Conservation (phyloP, 2,113 vertebrate species). For the Gila orcuttii region DNA sequence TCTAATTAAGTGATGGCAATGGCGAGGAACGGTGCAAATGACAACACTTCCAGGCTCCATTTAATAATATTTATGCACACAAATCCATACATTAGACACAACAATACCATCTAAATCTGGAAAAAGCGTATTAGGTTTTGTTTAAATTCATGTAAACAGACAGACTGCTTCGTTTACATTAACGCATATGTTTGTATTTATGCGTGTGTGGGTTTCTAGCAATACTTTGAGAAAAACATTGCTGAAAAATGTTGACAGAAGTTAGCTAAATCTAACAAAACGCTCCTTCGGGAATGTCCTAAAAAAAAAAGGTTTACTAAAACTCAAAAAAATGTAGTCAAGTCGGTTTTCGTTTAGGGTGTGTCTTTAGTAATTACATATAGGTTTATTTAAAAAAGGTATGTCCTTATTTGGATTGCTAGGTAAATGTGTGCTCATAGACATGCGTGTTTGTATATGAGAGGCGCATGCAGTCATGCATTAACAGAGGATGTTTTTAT, state of each 20-base stretch:
- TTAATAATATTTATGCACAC: slow-evolving; percentile 70
- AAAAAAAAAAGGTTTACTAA: not conserved
- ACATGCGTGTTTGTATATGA: slow-evolving; percentile 42
- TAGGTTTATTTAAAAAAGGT: slow-evolving; percentile 17
- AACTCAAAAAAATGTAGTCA: not conserved
- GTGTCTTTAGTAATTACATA: not conserved
- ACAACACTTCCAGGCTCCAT: slow-evolving; percentile 60
- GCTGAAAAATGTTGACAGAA: slow-evolving; percentile 5
- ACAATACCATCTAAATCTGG: slow-evolving; percentile 68
- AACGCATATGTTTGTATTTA: slow-evolving; percentile 37
- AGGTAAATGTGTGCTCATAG: slow-evolving; percentile 13
- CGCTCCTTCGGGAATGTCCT: not conserved
- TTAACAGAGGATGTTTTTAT: slow-evolving; percentile 75
- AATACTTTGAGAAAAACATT: not conserved
- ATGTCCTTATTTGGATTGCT: not conserved
- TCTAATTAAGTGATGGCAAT: slow-evolving; percentile 7
- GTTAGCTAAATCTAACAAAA: not conserved
- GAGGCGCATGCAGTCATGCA: slow-evolving; percentile 76
- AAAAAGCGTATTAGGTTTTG: slow-evolving; percentile 67
- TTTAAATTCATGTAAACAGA: slow-evolving; percentile 69
- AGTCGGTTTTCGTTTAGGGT: not conserved
- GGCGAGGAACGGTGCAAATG: slow-evolving; percentile 55
- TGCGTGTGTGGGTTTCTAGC: not conserved
- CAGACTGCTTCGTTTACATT: slow-evolving; percentile 62
- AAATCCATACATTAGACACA: slow-evolving; percentile 64